Base-by-base conservation (phyloP, 2,113 vertebrate genomes). In the Rattus rattus region DNA sequence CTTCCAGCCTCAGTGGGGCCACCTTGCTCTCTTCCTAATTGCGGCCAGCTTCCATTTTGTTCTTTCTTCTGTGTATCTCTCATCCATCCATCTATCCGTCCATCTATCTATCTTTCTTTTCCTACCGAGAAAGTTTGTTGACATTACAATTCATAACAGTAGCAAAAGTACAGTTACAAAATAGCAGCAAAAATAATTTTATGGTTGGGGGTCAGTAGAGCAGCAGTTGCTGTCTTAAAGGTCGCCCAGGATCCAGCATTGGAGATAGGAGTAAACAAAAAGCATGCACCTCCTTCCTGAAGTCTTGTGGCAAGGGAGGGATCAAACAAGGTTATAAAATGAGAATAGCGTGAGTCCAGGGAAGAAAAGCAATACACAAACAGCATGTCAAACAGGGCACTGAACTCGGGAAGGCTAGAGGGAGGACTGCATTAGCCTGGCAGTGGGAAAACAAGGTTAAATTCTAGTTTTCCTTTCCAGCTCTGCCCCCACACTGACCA, bases 281-380 rank as follows among this genome's bases (percentile, higher is more conserved):
- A 43, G 43, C 59, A 20, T 70, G 24, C 67, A 6, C 69, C 89
- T 20, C n/a, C 47, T 5, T 90, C 33, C 26, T 91, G 72, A 91
- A 77, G 33, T 67, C 52, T 87, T 92, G 63, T 93, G 24, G 52
- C 17, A 70, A 86, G 30, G 91, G 12, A 93, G 47, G 77, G 36
- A 94, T 73, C 84, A 85, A 30, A 54, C 70, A n/a, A 61, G 22
- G 36, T 65, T 91, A 77, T 47, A 52, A 70, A 61, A 85, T 70
- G 86, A n/a, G 49, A 88, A 36, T 52, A n/a, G 43, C 75, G 49
- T 52, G 73, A 90, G 28, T 65, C 17, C 14, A 63, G 7, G 81
- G 88, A 94, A 93, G n/a, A 81, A 90, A 94, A 96, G 88, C 39
- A 77, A 14, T 33, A 84, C 28, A 76, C 80, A 63, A 81, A 72